A percentile compares a stretch with the other conserved stretches of the same genome.
Evolutionary conservation across 2,888 invertebrate species (phyloP).

Genomic region (Cataglyphis altisquamis): DNA sequence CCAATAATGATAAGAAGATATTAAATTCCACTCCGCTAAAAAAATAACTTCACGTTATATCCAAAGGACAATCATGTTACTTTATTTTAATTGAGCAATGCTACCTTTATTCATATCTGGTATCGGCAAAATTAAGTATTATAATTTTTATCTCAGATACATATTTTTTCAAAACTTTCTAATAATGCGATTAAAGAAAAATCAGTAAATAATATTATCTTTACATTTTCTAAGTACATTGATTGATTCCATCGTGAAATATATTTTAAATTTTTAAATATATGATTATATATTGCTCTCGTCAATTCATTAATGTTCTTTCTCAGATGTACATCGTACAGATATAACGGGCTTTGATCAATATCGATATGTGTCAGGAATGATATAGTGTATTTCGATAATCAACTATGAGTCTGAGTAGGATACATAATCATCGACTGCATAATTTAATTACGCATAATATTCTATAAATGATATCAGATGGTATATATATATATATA

Average conservation of each 20-base stretch:
- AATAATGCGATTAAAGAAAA: background rate
- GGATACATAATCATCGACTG: background rate
- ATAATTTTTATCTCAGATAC: background rate
- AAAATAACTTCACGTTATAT: background rate
- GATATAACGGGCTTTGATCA: constrained; percentile 26
- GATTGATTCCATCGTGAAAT: background rate
- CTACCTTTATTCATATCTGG: background rate
- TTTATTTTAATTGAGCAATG: background rate
- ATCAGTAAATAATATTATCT: constrained; percentile 17
- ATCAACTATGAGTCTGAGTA: constrained; percentile 32
- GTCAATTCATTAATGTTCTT: constrained; percentile 39
- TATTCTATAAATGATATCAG: constrained; percentile 2
- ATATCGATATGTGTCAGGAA: constrained; percentile 20
- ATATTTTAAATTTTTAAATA: constrained; percentile 28
- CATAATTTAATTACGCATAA: constrained; percentile 30
- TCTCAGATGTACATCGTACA: constrained; percentile 7
- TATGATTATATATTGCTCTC: background rate
- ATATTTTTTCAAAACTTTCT: background rate
- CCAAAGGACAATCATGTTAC: background rate
- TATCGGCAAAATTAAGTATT: background rate
- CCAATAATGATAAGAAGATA: background rate
- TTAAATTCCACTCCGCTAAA: background rate
- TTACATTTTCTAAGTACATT: background rate
- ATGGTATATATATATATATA: background rate
- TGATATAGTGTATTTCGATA: constrained; percentile 31